Conservation (phyloP, 1,140 invertebrate genomes). For the Ceratoteleas bidentatus region DNA sequence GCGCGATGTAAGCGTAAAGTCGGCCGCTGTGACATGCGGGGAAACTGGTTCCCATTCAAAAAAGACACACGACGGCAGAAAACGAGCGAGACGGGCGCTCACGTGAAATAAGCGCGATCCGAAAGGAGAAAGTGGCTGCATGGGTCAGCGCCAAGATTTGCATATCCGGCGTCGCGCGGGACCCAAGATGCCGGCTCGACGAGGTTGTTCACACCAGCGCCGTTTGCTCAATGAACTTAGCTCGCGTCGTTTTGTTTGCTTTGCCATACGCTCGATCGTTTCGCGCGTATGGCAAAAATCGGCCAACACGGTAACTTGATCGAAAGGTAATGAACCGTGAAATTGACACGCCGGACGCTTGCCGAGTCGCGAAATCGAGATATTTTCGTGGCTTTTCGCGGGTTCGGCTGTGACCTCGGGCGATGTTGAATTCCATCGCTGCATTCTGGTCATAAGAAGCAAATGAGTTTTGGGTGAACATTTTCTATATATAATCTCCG, state of each 20-base stretch:
- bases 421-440: not conserved
- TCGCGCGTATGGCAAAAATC: slow-evolving; percentile 12
- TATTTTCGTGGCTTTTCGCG: not conserved
- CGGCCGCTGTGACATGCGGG: slow-evolving; percentile 35
- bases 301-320: slow-evolving; percentile 2
- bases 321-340: slow-evolving; percentile 24
- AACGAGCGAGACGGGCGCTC: slow-evolving; percentile 33
- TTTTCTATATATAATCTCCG: too few species aligned
- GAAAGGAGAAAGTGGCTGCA: slow-evolving; percentile 60
- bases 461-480: too few species aligned
- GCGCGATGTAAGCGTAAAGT: slow-evolving; percentile 54
- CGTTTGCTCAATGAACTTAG: slow-evolving; percentile 71
- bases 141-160: slow-evolving; percentile 72
- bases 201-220: slow-evolving; percentile 73
- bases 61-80: slow-evolving; percentile 36
- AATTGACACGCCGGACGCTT: slow-evolving; percentile 8
- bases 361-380: not conserved
- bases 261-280: slow-evolving; percentile 33
- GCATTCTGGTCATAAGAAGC: too few species aligned
- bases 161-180: slow-evolving; percentile 73
- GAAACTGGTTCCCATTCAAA: slow-evolving; percentile 73
- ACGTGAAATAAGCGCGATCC: slow-evolving; percentile 28
- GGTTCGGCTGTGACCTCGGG: too few species aligned
- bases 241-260: slow-evolving; percentile 27
- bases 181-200: slow-evolving; percentile 68